These are phyloP conservation scores for Vollenhovia emeryi DNA, from an alignment of 1,140 invertebrate genomes.

Conservation along the genomic window DNA sequence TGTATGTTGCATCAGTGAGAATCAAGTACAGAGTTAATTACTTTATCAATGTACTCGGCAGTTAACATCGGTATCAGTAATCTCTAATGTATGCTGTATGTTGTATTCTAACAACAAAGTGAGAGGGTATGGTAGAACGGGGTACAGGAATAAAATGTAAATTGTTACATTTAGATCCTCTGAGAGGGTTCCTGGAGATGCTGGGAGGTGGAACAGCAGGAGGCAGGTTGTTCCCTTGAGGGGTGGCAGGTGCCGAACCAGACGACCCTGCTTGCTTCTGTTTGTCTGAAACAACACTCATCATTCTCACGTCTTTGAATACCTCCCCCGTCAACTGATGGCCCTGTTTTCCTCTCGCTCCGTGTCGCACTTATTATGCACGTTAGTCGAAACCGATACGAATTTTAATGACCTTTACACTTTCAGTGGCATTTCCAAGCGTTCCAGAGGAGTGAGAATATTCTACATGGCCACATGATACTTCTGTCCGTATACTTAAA, in stretches of 20 bases:
- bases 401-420: conserved; percentile 54
- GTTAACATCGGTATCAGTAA: conserved; percentile 35
- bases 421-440: conserved; percentile 67
- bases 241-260: conserved; percentile 84
- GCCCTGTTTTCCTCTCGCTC: conserved; percentile 57
- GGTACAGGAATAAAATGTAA: conserved; percentile 79
- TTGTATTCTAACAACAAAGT: conserved; percentile 45
- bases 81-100: conserved; percentile 51
- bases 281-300: conserved; percentile 85
- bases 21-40: conserved; percentile 25
- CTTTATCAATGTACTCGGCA: background rate
- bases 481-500: background rate
- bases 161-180: conserved; percentile 92
- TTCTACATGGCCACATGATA: background rate
- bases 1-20: background rate
- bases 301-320: conserved; percentile 81
- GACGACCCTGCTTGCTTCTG: conserved; percentile 85
- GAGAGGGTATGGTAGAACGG: conserved; percentile 71
- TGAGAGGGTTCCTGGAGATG: conserved; percentile 90
- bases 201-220: conserved; percentile 84
- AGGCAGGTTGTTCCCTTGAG: conserved; percentile 84
- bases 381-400: conserved; percentile 49
- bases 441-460: conserved; percentile 56
- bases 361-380: conserved; percentile 54
- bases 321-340: conserved; percentile 39